Evolutionary conservation across 1,140 invertebrate species (phyloP), one percentile per base, ranked within the genome.

Genomic region (Ips nitidus): DNA sequence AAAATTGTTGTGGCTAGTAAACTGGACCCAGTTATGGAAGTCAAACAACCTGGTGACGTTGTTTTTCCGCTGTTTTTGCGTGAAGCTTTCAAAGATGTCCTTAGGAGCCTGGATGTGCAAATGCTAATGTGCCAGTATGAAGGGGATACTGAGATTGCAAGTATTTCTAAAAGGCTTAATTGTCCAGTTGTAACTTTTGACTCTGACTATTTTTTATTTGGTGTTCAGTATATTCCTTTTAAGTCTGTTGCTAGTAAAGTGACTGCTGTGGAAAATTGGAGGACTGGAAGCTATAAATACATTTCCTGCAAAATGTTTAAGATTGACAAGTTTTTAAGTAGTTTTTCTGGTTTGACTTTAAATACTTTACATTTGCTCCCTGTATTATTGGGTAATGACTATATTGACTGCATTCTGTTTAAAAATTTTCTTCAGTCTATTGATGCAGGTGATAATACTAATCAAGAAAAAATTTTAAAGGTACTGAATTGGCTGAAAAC

Each of bases 121-220:
- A 85, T 87, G 72, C 86, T 87, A 37, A 84, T 90, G 61, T 91
- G 91, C 77, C 85, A 91, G 66, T 94, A 91, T 81, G 94, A 97
- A 83, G 94, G 94, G 43, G 95, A 97, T 80, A 86, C 89, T 71
- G 89, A 94, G 76, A 88, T 95, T 66, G 93, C 92, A 1, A 87
- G 88, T 0, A 74, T 96, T 56, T 91, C 93, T 0, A 87, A 87
- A 70, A 82, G 87, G 53, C 82, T 94, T 3, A 83, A 91, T 47
- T 95, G 93, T 76, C 94, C 94, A 2, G 87, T 97, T 8, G 75
- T 97, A 0, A 95, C 92, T 76, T 91, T 90, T 74, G 95, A 97
- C 80, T 96, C 94, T 1, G 95, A 97, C 83, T 97, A 95, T 83
- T 95, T 89, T 78, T 89, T 97, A 61, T 94, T 90, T 81, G 90